Percentiles rank a stretch among this genome's conserved stretches.
These are phyloP conservation scores for Balanococcus diminutus DNA, from an alignment of 2,888 invertebrate species.

Conservation along the genomic window DNA sequence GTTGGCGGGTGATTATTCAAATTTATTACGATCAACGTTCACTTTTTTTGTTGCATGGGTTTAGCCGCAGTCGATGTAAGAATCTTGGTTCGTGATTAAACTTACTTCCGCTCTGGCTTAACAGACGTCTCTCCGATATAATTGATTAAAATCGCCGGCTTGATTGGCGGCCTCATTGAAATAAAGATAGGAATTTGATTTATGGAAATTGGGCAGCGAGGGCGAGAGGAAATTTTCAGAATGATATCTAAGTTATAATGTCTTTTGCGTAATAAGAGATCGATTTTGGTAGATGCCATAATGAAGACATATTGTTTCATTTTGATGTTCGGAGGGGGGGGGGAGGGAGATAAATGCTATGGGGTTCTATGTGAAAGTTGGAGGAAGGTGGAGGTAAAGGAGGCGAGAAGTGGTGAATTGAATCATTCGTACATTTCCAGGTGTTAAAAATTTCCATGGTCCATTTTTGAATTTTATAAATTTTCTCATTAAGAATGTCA, in stretches of 20 bases:
- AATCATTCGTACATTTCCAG: too few species aligned
- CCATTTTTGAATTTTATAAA: too few species aligned
- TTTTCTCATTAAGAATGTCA: too few species aligned
- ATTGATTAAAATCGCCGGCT: conserved; percentile 7
- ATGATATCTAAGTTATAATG: too few species aligned
- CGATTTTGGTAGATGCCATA: background rate
- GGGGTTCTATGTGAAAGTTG: too few species aligned
- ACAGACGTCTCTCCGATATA: background rate
- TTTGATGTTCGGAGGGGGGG: background rate
- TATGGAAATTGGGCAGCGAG: background rate
- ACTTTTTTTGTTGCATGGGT: background rate
- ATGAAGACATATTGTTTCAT: background rate
- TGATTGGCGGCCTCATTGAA: background rate
- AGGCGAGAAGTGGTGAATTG: too few species aligned
- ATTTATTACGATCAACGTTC: conserved; percentile 21
- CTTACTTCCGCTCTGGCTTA: background rate
- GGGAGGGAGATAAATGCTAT: too few species aligned
- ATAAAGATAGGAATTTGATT: background rate
- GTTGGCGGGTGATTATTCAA: conserved; percentile 19
- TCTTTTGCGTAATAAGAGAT: background rate
- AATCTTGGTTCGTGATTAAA: background rate
- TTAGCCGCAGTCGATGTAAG: background rate
- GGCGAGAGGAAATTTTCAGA: background rate
- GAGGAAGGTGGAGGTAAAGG: too few species aligned
- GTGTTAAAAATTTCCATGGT: too few species aligned